Evolutionary conservation across 37 sponge, comb jelly and placozoan genomes (phyloP), one percentile per base, ranked within the genome.

Genomic region (Chondrosia reniformis): DNA sequence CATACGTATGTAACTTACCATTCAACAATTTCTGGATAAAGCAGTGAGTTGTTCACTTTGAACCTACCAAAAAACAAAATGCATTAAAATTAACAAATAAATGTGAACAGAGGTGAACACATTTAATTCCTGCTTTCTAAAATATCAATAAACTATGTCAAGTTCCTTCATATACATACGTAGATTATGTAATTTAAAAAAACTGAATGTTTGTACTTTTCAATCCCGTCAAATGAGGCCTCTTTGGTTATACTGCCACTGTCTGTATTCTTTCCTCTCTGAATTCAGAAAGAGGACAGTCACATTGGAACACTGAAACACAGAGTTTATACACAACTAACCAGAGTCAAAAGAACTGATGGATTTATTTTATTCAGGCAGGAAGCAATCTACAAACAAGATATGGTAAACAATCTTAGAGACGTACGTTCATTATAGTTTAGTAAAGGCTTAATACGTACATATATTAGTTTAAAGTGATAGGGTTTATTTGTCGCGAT

Each of bases 261-360:
- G 85, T 96, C 97, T 28, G 94, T 96, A 73, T 96, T 96, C 63
- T 39, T 38, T 5, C 97, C 97, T 42, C 45, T 55, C 95, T 95
- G n/a, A n/a, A n/a, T n/a, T 56, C 19, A 34, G 42, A 33, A 55
- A 71, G 28, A n/a, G n/a, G n/a, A n/a, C n/a, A n/a, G n/a, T n/a
- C n/a, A n/a, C n/a, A 17, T 49, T 12, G 54, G 17, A 49, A 49
- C 17, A 17, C 54, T 49, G 54, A 12, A 49, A 49, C 52, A 49
- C 15, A 49, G 15, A 19, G 52, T 12, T 4, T 73, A 44, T 36
- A 76, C 33, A 9, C n/a, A 9, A 74, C 85, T 56, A 52, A 94
- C 92, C 87, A 93, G 85, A 33, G 86, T 83, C 37, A 96, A 74
- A 3, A 93, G 43, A 67, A 88, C 80, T 30, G 86, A 76, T 39